Conservation (phyloP, 2,113 vertebrate species). For the Nycticorax nycticorax region DNA sequence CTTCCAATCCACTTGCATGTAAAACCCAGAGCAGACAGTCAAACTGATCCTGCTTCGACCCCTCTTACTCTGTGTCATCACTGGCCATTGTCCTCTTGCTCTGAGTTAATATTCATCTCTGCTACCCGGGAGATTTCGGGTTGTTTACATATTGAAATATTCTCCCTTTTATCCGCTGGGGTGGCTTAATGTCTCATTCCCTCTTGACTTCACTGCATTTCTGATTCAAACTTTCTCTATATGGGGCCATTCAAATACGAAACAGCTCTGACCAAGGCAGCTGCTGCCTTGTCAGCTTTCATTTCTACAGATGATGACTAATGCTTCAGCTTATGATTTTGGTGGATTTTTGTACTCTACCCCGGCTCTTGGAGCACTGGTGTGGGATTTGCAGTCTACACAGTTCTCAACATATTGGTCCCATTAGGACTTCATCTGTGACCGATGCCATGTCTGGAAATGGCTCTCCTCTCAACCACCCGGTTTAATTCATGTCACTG, state of each 20-base stretch:
- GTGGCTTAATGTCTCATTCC: slow-evolving; percentile 14
- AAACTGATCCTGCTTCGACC: background rate
- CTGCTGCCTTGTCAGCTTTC: background rate
- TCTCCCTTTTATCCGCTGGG: slow-evolving; percentile 18
- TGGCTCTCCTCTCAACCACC: background rate
- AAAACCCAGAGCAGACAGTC: background rate
- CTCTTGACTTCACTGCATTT: background rate
- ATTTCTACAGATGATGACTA: background rate
- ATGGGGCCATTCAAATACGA: background rate
- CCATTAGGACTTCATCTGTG: background rate
- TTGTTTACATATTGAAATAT: background rate
- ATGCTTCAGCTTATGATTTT: background rate
- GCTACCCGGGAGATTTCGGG: background rate
- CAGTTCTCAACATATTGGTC: background rate
- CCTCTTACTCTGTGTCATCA: background rate
- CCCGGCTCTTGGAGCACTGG: background rate
- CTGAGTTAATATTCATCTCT: background rate
- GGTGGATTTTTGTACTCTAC: background rate
- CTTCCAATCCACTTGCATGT: background rate
- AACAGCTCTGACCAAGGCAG: background rate
- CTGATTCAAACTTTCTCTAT: slow-evolving; percentile 31
- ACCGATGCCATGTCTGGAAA: background rate
- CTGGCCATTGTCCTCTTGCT: background rate
- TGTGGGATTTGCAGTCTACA: background rate
- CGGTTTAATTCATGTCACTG: background rate